Evolutionary conservation across 2,797 vertebrate genomes (phyloP).

Genomic region (Hirundo rustica): DNA sequence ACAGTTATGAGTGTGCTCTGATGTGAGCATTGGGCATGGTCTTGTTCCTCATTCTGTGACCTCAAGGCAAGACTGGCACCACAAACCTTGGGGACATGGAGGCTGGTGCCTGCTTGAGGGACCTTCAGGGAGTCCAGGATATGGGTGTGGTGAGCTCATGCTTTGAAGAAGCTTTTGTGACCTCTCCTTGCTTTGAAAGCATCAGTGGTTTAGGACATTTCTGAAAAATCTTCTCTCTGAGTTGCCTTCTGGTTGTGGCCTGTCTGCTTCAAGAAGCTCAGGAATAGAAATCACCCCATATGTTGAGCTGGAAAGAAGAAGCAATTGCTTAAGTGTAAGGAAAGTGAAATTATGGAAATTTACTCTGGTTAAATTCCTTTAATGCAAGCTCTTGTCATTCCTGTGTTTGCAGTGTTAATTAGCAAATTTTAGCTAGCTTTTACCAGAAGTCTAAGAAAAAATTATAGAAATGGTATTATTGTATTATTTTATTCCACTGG

Average conservation of each 20-base stretch:
- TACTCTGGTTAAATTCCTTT: neutral
- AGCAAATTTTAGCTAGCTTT: neutral
- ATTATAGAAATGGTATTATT: neutral
- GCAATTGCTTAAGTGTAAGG: neutral
- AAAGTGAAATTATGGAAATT: neutral
- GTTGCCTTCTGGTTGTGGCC: neutral
- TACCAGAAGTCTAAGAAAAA: neutral
- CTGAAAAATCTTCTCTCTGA: accelerated
- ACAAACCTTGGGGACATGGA: accelerated
- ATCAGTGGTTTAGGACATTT: neutral
- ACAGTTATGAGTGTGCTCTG: accelerated
- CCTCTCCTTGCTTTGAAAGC: neutral
- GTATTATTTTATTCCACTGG: neutral
- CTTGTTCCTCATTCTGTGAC: accelerated
- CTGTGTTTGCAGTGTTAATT: neutral
- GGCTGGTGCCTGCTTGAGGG: neutral
- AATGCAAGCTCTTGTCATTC: neutral
- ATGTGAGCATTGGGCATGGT: accelerated
- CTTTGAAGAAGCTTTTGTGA: neutral
- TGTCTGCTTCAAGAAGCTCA: neutral
- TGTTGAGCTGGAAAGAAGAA: neutral
- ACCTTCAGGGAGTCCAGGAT: neutral
- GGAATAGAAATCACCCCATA: neutral
- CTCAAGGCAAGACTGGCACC: neutral
- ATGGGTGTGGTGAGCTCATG: accelerated